Percentiles rank a stretch among this genome's conserved stretches.
Evolutionary conservation across 2,797 vertebrate species (phyloP).

Genomic region (Falco rusticolus): DNA sequence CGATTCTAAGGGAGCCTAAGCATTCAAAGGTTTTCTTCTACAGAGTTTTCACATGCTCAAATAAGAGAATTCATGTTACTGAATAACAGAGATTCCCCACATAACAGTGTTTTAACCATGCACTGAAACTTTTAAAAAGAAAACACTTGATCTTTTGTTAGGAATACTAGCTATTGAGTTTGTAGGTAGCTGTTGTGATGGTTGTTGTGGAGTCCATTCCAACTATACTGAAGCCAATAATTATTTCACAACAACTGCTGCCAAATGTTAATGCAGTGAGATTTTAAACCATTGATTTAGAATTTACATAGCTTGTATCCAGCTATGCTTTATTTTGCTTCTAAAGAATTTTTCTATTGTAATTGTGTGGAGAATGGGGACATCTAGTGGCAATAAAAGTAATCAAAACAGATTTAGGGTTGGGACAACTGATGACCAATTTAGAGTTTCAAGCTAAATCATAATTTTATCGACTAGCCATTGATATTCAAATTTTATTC

Average conservation of each 20-base stretch:
- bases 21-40: not conserved
- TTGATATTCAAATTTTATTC: not conserved
- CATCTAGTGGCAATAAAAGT: constrained; percentile 54
- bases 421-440: not conserved
- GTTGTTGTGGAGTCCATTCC: not conserved
- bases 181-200: not conserved
- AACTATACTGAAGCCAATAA: not conserved
- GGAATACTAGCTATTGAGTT: not conserved
- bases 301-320: not conserved
- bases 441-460: not conserved
- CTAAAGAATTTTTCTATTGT: not conserved
- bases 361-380: constrained; percentile 30
- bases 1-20: not conserved
- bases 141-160: not conserved
- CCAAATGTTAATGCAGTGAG: not conserved
- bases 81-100: not conserved
- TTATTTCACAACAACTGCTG: not conserved
- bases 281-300: not conserved
- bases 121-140: not conserved
- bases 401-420: not conserved
- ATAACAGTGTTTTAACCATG: not conserved
- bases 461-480: not conserved
- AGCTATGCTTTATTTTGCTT: not conserved
- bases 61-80: not conserved
- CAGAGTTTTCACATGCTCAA: not conserved